A percentile compares a stretch with the other conserved stretches of the same genome.
Evolutionary conservation across 1,140 invertebrate genomes (phyloP).

Genomic region (Schlechtendalia chinensis): DNA sequence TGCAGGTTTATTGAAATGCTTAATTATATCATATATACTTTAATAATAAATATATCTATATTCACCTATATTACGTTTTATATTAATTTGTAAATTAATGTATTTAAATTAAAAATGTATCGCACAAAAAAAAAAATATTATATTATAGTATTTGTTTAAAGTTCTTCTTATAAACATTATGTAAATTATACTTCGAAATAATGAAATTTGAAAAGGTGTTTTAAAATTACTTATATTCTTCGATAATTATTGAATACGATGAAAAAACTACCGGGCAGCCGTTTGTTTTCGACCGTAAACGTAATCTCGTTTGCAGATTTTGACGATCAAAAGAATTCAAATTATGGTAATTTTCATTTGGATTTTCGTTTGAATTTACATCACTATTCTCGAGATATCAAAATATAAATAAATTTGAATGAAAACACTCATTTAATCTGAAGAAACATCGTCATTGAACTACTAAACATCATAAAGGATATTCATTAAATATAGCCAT

Average conservation of each 20-base stretch:
- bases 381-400: no score
- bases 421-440: no score
- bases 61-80: not conserved
- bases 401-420: no score
- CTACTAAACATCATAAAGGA: no score
- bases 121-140: no score
- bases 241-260: constrained; percentile 2
- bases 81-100: not conserved
- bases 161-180: not conserved
- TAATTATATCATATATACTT: no score
- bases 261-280: not conserved
- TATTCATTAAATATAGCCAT: no score
- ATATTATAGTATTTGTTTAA: constrained; percentile 17
- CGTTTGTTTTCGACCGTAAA: constrained; percentile 7
- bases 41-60: not conserved
- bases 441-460: no score
- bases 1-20: no score
- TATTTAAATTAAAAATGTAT: not conserved
- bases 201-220: not conserved
- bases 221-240: not conserved
- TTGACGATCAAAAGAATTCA: constrained; percentile 10
- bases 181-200: constrained; percentile 8
- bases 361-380: not conserved
- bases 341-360: constrained; percentile 10
- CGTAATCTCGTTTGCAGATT: constrained; percentile 3